Conservation (phyloP, 2,888 invertebrate genomes). For the Hirtodrosophila cameraria region DNA sequence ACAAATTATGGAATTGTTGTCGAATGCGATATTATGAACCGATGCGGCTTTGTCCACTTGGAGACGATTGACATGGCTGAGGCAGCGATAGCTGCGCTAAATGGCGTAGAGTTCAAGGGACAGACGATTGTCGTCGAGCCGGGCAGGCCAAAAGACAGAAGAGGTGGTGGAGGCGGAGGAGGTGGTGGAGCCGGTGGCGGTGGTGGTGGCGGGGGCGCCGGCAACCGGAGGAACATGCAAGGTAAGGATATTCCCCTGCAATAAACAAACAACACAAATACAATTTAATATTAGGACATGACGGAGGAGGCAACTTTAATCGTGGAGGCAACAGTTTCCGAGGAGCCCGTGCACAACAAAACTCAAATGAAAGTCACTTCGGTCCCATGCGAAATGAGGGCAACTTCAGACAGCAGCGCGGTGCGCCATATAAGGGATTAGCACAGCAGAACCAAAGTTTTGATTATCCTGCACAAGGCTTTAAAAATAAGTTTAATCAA, state of each 20-base stretch:
- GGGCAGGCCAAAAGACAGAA: constrained; percentile 90
- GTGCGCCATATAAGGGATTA: constrained; percentile 64
- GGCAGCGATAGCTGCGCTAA: constrained; percentile 91
- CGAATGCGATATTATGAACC: constrained; percentile 97
- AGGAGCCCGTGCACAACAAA: constrained; percentile 29
- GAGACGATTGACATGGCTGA: constrained; percentile 92
- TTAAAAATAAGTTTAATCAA: constrained; percentile 59
- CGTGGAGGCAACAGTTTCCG: constrained; percentile 68
- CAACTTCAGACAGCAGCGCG: constrained; percentile 68
- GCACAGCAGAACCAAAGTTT: constrained; percentile 49
- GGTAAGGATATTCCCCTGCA: constrained; percentile 11
- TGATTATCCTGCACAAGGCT: constrained; percentile 47
- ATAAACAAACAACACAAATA: not conserved
- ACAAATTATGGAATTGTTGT: constrained; percentile 94
- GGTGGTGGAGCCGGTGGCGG: constrained; percentile 60
- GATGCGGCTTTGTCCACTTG: constrained; percentile 97
- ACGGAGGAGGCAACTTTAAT: constrained; percentile 41
- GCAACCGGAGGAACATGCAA: constrained; percentile 51
- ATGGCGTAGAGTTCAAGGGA: constrained; percentile 93
- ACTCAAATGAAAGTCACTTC: constrained; percentile 45
- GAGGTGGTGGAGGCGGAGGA: constrained; percentile 85
- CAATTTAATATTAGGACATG: constrained; percentile 5
- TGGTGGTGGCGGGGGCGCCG: constrained; percentile 80
- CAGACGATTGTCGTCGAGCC: constrained; percentile 93
- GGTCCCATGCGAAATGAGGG: constrained; percentile 73